These are phyloP conservation scores for Protophormia terraenovae DNA, from an alignment of 2,888 invertebrate genomes.

Conservation along the genomic window DNA sequence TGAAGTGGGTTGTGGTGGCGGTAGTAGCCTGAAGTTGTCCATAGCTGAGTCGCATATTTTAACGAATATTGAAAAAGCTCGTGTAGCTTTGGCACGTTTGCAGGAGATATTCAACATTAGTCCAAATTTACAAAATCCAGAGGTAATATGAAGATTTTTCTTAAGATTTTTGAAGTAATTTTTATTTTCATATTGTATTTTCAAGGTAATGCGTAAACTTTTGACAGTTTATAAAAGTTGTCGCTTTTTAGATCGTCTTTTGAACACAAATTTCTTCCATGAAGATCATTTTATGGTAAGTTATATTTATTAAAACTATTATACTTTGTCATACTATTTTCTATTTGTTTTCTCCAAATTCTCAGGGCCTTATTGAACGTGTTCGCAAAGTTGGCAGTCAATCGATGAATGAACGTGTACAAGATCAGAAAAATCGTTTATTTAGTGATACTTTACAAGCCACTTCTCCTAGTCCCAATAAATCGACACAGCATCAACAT, in stretches of 20 bases:
- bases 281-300: conserved; percentile 89
- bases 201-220: conserved; percentile 88
- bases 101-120: conserved; percentile 91
- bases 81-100: conserved; percentile 87
- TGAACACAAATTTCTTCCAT: conserved; percentile 93
- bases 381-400: conserved; percentile 87
- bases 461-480: conserved; percentile 59
- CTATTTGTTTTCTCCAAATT: not conserved
- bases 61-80: conserved; percentile 89
- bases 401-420: conserved; percentile 86
- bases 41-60: conserved; percentile 86
- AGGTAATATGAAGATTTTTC: conserved; percentile 79
- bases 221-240: conserved; percentile 92
- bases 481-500: conserved; percentile 53
- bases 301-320: not conserved
- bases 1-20: conserved; percentile 75
- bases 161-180: not conserved
- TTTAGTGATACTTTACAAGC: conserved; percentile 70
- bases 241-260: conserved; percentile 91
- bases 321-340: not conserved
- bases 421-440: conserved; percentile 85
- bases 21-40: conserved; percentile 73
- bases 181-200: conserved; percentile 3
- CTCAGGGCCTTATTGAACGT: conserved; percentile 87
- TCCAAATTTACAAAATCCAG: conserved; percentile 88